Percentiles rank a stretch among this genome's conserved stretches.
These are phyloP conservation scores for Solenopsis invicta DNA, from an alignment of 1,140 invertebrate genomes.

Conservation along the genomic window DNA sequence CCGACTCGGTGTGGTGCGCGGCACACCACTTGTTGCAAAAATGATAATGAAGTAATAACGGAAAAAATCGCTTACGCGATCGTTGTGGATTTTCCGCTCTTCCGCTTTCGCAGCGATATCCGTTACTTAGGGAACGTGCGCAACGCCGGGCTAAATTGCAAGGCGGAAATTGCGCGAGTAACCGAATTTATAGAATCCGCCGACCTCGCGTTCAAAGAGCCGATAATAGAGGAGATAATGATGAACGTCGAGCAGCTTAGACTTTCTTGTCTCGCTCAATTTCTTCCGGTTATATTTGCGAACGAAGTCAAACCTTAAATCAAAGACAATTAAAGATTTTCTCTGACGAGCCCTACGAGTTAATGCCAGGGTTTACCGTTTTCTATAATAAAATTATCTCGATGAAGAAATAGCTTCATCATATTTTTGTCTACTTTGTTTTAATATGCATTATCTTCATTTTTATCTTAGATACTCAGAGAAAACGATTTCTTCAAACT, in stretches of 20 bases:
- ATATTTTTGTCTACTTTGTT: too few relatives aligned
- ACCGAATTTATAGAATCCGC: conserved; percentile 43
- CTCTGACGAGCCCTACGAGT: neutral
- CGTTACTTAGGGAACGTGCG: conserved; percentile 38
- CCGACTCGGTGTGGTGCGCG: conserved; percentile 13
- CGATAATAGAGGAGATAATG: conserved; percentile 47
- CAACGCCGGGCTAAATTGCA: conserved; percentile 23
- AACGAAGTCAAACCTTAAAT: neutral
- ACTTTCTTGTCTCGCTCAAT: neutral
- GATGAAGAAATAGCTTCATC: too few relatives aligned
- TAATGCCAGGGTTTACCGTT: neutral
- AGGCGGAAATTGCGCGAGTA: conserved; percentile 44
- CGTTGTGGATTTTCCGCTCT: conserved; percentile 60
- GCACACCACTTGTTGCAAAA: conserved; percentile 71
- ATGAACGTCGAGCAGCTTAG: conserved; percentile 3
- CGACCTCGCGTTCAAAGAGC: conserved; percentile 8
- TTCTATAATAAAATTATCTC: too few relatives aligned
- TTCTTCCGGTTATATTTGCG: neutral
- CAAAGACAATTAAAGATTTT: conserved; percentile 11
- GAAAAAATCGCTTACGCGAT: conserved; percentile 64
- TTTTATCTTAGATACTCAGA: too few relatives aligned
- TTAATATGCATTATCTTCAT: too few relatives aligned
- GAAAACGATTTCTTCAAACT: too few relatives aligned
- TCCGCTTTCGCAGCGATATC: conserved; percentile 42
- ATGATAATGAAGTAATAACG: conserved; percentile 68